A percentile compares a stretch with the other conserved stretches of the same genome.
These are phyloP conservation scores for Tonatia bakeri DNA, from an alignment of 2,113 vertebrate genomes.

Conservation along the genomic window DNA sequence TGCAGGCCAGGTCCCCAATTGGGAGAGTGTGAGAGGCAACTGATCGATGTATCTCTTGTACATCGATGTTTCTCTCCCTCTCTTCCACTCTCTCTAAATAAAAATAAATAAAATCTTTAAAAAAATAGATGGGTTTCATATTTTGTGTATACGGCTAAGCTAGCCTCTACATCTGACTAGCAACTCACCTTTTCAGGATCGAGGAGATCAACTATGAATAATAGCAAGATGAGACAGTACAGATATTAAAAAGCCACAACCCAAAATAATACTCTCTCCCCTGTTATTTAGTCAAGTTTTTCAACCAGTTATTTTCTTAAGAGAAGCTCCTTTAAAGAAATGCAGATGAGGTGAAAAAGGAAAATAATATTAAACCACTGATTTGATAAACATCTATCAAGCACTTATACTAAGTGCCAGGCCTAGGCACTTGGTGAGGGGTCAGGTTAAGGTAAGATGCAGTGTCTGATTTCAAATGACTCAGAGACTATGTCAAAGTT, in stretches of 20 bases:
- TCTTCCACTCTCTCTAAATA: no score
- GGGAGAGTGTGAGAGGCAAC: no score
- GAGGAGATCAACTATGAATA: neutral
- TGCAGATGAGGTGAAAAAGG: neutral
- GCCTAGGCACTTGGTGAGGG: neutral
- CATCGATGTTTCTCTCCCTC: no score
- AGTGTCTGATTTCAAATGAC: neutral
- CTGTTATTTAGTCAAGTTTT: neutral
- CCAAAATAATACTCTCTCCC: neutral
- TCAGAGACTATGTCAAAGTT: neutral
- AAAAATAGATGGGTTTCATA: neutral
- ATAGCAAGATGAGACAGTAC: neutral
- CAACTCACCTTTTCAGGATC: neutral
- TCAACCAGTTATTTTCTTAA: neutral
- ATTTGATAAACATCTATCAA: neutral
- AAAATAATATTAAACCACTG: neutral
- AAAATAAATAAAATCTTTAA: no score
- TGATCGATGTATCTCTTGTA: no score
- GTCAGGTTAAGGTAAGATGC: neutral
- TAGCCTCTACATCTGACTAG: neutral
- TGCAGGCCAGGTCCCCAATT: no score
- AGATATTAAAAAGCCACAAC: conserved; percentile 6
- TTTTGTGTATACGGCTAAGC: neutral
- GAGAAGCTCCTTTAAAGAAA: neutral
- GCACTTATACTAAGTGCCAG: neutral